Percentiles rank a stretch among this genome's conserved stretches.
phyloP scores from a whole-genome alignment of 1,140 invertebrate species.

The Dendrolimus kikuchii region DNA sequence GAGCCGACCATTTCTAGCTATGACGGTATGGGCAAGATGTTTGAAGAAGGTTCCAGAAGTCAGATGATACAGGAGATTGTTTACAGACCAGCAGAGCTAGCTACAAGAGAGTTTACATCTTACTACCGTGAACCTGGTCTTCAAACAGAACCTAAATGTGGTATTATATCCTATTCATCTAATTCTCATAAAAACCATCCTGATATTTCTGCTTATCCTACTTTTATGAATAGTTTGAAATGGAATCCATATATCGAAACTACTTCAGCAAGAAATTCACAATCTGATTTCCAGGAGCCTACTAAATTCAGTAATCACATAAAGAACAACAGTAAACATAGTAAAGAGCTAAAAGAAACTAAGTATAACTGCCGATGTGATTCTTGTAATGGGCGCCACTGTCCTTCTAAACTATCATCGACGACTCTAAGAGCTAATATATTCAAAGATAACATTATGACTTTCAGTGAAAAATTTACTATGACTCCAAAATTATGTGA shows the following conservation, averaged over 20 bases:
- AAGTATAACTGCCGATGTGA: slow-evolving; percentile 14
- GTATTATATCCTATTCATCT: slow-evolving; percentile 22
- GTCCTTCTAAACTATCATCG: slow-evolving; percentile 9
- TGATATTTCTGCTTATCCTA: slow-evolving; percentile 19
- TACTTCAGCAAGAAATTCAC: slow-evolving; percentile 9
- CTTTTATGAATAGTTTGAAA: slow-evolving; percentile 16
- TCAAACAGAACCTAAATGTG: slow-evolving; percentile 15
- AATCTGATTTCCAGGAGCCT: slow-evolving; percentile 5
- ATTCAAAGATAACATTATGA: slow-evolving; percentile 39
- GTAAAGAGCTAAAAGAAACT: slow-evolving; percentile 2
- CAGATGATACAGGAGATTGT: slow-evolving; percentile 20
- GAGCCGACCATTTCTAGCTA: slow-evolving; percentile 20
- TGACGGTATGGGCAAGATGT: slow-evolving; percentile 19
- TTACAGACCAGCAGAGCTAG: slow-evolving; percentile 8
- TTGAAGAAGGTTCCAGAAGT: slow-evolving; percentile 20
- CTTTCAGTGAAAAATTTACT: slow-evolving; percentile 35
- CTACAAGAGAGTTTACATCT: slow-evolving; percentile 21
- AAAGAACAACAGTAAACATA: slow-evolving; percentile 1
- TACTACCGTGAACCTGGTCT: slow-evolving; percentile 14
- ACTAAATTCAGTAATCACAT: background rate
- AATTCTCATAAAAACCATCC: slow-evolving; percentile 2
- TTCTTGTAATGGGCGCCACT: slow-evolving; percentile 11
- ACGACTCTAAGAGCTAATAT: background rate
- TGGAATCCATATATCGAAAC: slow-evolving; percentile 25
- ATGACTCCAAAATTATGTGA: slow-evolving; percentile 39